phyloP scores from a whole-genome alignment of 2,888 invertebrate species.

The Leptopilina myrica region DNA sequence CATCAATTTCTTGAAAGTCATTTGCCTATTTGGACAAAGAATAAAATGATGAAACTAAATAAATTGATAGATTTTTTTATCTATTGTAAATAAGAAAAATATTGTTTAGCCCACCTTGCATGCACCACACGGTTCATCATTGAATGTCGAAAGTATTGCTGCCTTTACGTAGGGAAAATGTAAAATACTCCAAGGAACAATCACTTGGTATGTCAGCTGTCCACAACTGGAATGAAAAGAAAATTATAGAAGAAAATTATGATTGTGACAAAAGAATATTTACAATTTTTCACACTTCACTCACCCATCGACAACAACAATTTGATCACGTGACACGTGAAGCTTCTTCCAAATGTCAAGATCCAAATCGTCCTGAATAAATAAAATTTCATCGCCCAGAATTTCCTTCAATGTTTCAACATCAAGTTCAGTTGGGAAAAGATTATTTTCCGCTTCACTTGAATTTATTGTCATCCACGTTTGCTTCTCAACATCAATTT shows the following conservation, averaged over 20 bases:
- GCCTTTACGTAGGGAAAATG: slow-evolving; percentile 74
- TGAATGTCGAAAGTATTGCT: slow-evolving; percentile 72
- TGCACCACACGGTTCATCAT: slow-evolving; percentile 73
- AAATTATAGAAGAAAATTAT: slow-evolving; percentile 40
- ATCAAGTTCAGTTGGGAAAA: slow-evolving; percentile 48
- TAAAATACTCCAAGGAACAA: slow-evolving; percentile 74
- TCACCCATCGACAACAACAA: slow-evolving; percentile 68
- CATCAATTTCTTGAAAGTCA: background rate
- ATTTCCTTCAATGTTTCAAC: slow-evolving; percentile 53
- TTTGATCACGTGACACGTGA: slow-evolving; percentile 65
- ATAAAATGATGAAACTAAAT: background rate
- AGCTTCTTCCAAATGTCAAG: slow-evolving; percentile 64
- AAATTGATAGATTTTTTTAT: background rate
- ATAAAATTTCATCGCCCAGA: slow-evolving; percentile 56
- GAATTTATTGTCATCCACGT: slow-evolving; percentile 63
- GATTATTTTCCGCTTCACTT: slow-evolving; percentile 50
- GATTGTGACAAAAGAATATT: background rate
- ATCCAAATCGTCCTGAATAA: slow-evolving; percentile 63
- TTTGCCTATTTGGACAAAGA: background rate
- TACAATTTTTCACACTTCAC: background rate
- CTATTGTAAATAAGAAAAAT: background rate
- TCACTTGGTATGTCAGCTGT: slow-evolving; percentile 71
- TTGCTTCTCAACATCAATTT: slow-evolving; percentile 55
- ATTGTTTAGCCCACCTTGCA: slow-evolving; percentile 59
- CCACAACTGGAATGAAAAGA: slow-evolving; percentile 66